phyloP scores from a whole-genome alignment of 1,140 invertebrate genomes.

The Dreissena rostriformis region DNA sequence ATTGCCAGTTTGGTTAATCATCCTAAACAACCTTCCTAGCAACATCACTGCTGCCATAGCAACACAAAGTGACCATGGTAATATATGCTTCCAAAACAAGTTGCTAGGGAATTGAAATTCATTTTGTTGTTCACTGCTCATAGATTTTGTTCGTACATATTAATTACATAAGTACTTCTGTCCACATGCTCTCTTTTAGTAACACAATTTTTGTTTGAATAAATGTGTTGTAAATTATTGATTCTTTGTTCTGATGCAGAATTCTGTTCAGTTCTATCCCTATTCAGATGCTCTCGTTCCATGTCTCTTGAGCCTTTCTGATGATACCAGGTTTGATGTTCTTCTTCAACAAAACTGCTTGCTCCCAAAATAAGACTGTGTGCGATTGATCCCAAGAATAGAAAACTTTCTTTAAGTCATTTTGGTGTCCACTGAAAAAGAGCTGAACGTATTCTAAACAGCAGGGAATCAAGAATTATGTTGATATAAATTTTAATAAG shows the following conservation, averaged over 20 bases:
- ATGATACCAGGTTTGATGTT: conserved; percentile 96
- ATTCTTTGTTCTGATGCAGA: too few species aligned
- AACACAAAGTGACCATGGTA: conserved; percentile 42
- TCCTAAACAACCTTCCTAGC: conserved; percentile 84
- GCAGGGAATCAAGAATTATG: not conserved
- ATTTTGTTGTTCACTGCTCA: not conserved
- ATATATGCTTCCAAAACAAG: not conserved
- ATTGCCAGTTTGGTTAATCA: conserved; percentile 93
- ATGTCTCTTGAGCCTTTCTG: conserved; percentile 73
- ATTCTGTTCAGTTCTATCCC: not conserved
- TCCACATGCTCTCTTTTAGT: too few species aligned
- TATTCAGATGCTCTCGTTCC: not conserved
- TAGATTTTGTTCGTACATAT: not conserved
- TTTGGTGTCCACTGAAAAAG: conserved; percentile 29
- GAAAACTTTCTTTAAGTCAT: conserved; percentile 28
- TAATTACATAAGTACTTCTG: too few species aligned
- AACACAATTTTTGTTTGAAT: not conserved
- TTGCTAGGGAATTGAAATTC: not conserved
- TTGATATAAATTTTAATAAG: too few species aligned
- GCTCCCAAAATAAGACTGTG: conserved; percentile 81
- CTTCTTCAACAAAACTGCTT: conserved; percentile 95
- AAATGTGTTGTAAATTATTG: too few species aligned
- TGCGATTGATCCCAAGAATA: conserved; percentile 70
- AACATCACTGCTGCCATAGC: conserved; percentile 64
- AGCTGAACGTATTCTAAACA: conserved; percentile 1